A percentile compares a stretch with the other conserved stretches of the same genome.
Conservation (phyloP, 1,140 invertebrate species). For the Bombus terrestris region DNA sequence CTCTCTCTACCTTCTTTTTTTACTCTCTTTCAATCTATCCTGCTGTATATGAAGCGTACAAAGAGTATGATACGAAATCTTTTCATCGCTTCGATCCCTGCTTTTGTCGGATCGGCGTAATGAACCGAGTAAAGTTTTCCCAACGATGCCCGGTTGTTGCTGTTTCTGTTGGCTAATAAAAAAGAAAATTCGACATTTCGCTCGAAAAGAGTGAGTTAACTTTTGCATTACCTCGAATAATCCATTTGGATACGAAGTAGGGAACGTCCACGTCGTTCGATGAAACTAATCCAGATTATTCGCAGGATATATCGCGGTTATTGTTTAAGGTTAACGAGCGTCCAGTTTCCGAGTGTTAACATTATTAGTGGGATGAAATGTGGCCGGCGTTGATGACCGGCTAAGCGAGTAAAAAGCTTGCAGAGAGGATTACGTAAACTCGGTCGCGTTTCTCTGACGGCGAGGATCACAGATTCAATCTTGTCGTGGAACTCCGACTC, state of each 20-base stretch:
- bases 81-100: not conserved
- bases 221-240: not conserved
- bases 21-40: not conserved
- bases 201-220: too few relatives aligned
- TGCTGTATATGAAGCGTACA: not conserved
- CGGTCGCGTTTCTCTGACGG: conserved; percentile 17
- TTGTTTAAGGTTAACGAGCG: conserved; percentile 5
- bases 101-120: not conserved
- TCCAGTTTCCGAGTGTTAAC: conserved; percentile 12
- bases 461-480: conserved; percentile 33
- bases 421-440: conserved; percentile 34
- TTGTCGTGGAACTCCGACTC: conserved; percentile 3
- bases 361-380: conserved; percentile 8
- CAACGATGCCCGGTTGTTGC: not conserved
- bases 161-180: not conserved
- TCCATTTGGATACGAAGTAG: not conserved
- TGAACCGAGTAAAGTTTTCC: not conserved
- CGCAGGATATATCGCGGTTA: not conserved
- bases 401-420: conserved; percentile 14
- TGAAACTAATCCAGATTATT: conserved; percentile 14
- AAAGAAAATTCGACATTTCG: not conserved
- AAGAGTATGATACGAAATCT: not conserved
- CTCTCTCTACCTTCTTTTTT: not conserved
- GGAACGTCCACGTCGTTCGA: not conserved
- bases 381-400: not conserved